Conservation (phyloP, 2,888 invertebrate genomes). For the Cryptops parisi region DNA sequence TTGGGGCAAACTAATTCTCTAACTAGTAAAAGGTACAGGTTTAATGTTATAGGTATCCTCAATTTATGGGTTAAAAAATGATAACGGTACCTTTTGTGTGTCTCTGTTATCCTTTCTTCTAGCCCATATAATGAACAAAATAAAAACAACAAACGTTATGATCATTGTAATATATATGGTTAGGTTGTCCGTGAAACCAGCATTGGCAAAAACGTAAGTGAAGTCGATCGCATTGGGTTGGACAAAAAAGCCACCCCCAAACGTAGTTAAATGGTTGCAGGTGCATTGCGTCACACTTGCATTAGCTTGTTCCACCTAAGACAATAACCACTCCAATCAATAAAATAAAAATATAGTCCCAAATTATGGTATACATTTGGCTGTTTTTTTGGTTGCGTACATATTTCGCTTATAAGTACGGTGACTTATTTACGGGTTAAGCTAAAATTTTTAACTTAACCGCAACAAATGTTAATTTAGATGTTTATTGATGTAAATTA, state of each 20-base stretch:
- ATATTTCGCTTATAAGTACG: too few species aligned
- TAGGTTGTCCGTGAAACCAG: slow-evolving; percentile 33
- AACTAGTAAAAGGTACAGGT: background rate
- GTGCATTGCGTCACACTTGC: background rate
- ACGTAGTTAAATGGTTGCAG: slow-evolving; percentile 32
- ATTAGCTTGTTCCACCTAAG: background rate
- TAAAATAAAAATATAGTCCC: background rate
- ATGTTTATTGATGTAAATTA: too few species aligned
- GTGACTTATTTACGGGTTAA: too few species aligned
- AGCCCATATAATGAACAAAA: slow-evolving; percentile 33
- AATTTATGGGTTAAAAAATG: too few species aligned
- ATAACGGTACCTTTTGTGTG: slow-evolving; percentile 22
- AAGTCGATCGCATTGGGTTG: slow-evolving; percentile 38
- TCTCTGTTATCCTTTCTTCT: slow-evolving; percentile 30
- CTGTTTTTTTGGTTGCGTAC: too few species aligned
- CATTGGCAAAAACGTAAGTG: slow-evolving; percentile 34
- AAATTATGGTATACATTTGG: too few species aligned
- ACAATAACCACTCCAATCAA: background rate
- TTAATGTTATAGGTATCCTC: background rate
- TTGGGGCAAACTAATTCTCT: background rate
- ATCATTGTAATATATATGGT: slow-evolving; percentile 35
- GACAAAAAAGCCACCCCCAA: slow-evolving; percentile 35
- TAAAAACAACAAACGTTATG: slow-evolving; percentile 28
- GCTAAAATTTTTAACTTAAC: too few species aligned
- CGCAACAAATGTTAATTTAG: too few species aligned